phyloP scores from a whole-genome alignment of 2,888 invertebrate genomes.

The Synanthedon vespiformis region DNA sequence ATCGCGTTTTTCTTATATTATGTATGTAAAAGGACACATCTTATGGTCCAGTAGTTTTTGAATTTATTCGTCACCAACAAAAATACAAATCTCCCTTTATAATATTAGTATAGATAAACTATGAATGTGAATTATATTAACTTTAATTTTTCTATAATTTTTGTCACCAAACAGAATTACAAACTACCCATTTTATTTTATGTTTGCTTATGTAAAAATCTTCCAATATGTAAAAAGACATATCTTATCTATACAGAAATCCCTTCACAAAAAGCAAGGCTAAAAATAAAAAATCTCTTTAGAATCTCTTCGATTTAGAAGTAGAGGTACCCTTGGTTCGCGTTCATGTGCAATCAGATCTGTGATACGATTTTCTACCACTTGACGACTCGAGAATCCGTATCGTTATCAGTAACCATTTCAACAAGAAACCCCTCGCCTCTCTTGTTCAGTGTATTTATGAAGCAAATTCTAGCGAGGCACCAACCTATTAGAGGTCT shows the following conservation, averaged over 20 bases:
- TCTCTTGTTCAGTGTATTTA: neutral
- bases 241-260: too few relatives aligned
- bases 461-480: neutral
- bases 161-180: too few relatives aligned
- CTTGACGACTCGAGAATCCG: conserved; percentile 45
- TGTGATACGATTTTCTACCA: conserved; percentile 54
- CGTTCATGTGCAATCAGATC: conserved; percentile 13
- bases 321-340: neutral
- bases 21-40: too few relatives aligned
- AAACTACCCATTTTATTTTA: neutral
- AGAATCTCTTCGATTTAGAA: conserved; percentile 1
- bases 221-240: too few relatives aligned
- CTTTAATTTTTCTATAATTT: too few relatives aligned
- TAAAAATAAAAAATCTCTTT: conserved; percentile 3
- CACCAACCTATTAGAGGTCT: conserved; percentile 7
- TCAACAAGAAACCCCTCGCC: conserved; percentile 7
- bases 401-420: conserved; percentile 25
- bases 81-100: too few relatives aligned
- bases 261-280: neutral
- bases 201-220: neutral
- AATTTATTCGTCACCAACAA: too few relatives aligned
- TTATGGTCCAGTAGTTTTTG: too few relatives aligned
- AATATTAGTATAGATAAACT: neutral
- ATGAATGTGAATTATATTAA: neutral
- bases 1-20: too few relatives aligned